Evolutionary conservation across 2,888 invertebrate species (phyloP), one percentile per base, ranked within the genome.

Genomic region (Nycteola revayana): DNA sequence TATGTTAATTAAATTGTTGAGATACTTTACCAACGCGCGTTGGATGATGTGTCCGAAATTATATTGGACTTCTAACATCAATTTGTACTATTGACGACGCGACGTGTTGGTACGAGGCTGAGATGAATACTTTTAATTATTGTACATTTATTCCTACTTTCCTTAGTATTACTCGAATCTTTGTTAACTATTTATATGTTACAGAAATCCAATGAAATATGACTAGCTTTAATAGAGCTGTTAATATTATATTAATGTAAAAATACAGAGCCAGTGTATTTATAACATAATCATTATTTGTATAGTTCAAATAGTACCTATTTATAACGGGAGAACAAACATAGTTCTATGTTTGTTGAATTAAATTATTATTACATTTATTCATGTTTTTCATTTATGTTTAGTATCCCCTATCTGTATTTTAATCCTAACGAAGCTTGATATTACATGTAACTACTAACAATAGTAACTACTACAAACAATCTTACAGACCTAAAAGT

Each of bases 161-260:
- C 76, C 67, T 72, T 83, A 81, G 74, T 79, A 77, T 83, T 76
- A 76, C 73, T 76, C 65, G 66, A 75, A 72, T 73, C 68, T 87
- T 87, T 88, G 87, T 88, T 88, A 86, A 83, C 84, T 88, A 88
- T 87, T 87, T 88, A 83, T 87, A 86, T 83, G 85, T 88, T 86
- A 75, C 71, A 66, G 60, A 75, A 80, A 80, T 84, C 80, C 82
- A 82, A 78, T 78, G 74, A 80, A 77, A 75, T 71, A 77, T 74
- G 72, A 66, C 69, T 80, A 87, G 84, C 84, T 87, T 85, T 86
- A 86, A 85, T 75, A 77, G 75, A 82, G 75, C 81, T 75, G 74
- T 76, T 82, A 75, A 80, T n/a, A n/a, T 87, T 86, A 49, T 90
- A 66, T 82, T 87, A 81, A 80, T 84, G 76, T 84, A 82, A 82